These are phyloP conservation scores for Melinopterus prodromus DNA, from an alignment of 2,888 invertebrate species.

Conservation along the genomic window DNA sequence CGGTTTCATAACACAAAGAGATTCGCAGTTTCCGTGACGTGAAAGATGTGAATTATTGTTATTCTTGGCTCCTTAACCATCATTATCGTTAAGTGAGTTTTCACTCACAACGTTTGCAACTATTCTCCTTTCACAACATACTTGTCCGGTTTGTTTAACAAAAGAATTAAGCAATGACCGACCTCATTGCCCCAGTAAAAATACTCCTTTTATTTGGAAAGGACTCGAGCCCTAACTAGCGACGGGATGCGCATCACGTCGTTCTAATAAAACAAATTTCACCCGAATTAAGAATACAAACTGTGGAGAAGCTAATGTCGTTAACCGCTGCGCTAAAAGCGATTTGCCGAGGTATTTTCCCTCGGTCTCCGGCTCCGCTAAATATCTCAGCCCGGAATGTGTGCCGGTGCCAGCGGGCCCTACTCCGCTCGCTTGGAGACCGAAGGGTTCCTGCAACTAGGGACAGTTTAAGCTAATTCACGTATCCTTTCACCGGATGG, in stretches of 20 bases:
- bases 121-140: too few species aligned
- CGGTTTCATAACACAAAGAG: too few species aligned
- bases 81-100: too few species aligned
- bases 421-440: background rate
- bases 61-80: too few species aligned
- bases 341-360: slow-evolving; percentile 35
- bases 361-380: slow-evolving; percentile 16
- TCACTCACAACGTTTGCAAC: too few species aligned
- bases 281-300: slow-evolving; percentile 39
- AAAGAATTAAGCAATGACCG: background rate
- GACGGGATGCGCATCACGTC: slow-evolving; percentile 30
- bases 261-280: slow-evolving; percentile 36
- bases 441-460: slow-evolving; percentile 26
- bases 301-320: slow-evolving; percentile 39
- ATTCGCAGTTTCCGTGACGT: too few species aligned
- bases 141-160: too few species aligned
- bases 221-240: slow-evolving; percentile 14
- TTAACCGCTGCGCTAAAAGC: slow-evolving; percentile 42
- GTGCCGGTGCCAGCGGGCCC: slow-evolving; percentile 24
- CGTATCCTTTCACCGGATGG: slow-evolving; percentile 32
- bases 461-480: slow-evolving; percentile 38
- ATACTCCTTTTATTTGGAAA: background rate
- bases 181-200: background rate
- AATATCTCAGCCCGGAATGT: slow-evolving; percentile 27
- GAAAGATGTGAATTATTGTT: too few species aligned